Evolutionary conservation across 2,113 vertebrate species (phyloP).

Genomic region (Kobus ellipsiprymnus): DNA sequence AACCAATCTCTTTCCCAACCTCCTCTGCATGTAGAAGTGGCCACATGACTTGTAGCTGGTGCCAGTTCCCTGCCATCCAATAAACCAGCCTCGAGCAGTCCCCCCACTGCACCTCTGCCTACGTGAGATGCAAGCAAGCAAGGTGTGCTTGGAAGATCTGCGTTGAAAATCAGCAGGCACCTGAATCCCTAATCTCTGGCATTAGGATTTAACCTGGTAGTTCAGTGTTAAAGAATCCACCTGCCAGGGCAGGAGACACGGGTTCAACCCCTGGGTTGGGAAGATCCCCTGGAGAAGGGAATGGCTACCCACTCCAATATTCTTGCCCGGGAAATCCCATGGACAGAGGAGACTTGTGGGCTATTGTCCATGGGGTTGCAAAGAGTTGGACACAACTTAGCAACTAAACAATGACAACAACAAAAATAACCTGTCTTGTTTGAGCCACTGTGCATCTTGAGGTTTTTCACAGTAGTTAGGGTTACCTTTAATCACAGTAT

Average conservation of each 20-base stretch:
- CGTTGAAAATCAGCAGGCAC: background rate
- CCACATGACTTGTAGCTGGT: no score
- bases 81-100: fast-evolving
- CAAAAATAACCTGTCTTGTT: background rate
- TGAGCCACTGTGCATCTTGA: background rate
- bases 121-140: background rate
- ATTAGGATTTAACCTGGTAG: background rate
- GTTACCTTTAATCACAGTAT: background rate
- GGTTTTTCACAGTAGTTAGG: background rate
- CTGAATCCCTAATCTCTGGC: background rate
- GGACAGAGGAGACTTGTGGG: background rate
- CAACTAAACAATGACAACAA: background rate
- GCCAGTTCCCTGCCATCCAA: background rate
- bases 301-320: background rate
- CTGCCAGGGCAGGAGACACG: background rate
- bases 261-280: background rate
- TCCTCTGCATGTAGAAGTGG: background rate
- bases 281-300: background rate
- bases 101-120: background rate
- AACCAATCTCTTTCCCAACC: background rate
- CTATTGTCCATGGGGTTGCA: background rate
- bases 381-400: background rate
- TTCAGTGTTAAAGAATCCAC: background rate
- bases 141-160: background rate
- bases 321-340: background rate